Conservation (phyloP, 2,888 invertebrate species). For the Mechanitis messenoides region DNA sequence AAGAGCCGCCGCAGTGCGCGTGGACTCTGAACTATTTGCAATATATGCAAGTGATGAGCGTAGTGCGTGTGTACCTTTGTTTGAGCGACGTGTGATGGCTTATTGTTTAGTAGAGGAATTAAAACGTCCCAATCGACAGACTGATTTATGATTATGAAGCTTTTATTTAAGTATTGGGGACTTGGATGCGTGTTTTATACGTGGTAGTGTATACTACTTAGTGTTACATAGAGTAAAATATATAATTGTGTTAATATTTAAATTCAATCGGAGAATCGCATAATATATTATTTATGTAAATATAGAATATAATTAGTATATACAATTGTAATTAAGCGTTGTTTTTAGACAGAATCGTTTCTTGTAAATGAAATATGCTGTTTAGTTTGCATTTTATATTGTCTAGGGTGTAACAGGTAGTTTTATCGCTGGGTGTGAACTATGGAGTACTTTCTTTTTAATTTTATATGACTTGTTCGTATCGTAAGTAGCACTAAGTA, state of each 20-base stretch:
- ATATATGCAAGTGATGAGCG: constrained; percentile 24
- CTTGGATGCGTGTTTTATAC: constrained; percentile 75
- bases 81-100: constrained; percentile 49
- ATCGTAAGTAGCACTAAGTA: constrained; percentile 70
- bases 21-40: constrained; percentile 23
- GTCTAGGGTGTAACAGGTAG: constrained; percentile 61
- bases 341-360: constrained; percentile 71
- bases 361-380: constrained; percentile 73
- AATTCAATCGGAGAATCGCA: constrained; percentile 68
- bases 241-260: constrained; percentile 72
- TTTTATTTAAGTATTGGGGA: constrained; percentile 68
- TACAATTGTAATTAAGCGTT: constrained; percentile 48
- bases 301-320: constrained; percentile 62
- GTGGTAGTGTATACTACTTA: constrained; percentile 73
- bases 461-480: constrained; percentile 70
- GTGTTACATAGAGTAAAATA: constrained; percentile 69
- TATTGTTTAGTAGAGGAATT: constrained; percentile 73
- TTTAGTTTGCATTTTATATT: constrained; percentile 76
- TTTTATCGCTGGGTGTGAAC: constrained; percentile 61
- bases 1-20: constrained; percentile 17
- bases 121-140: constrained; percentile 76
- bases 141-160: constrained; percentile 71
- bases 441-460: constrained; percentile 61
- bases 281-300: constrained; percentile 75
- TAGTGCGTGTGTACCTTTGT: constrained; percentile 55